phyloP scores from a whole-genome alignment of 2,797 vertebrate species.

The Monodelphis domestica region DNA sequence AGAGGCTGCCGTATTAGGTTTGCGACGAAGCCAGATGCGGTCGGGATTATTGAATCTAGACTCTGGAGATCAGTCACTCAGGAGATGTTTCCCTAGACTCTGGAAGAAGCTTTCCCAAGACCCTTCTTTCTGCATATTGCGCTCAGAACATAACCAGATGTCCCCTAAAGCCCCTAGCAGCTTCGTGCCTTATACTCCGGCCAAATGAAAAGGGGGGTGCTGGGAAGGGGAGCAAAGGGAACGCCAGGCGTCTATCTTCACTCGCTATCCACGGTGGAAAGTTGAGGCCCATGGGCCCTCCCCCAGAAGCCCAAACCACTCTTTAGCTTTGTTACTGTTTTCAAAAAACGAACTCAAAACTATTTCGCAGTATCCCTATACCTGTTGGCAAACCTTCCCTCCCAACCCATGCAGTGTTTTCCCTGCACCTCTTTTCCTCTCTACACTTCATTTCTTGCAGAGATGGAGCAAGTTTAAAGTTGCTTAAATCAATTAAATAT shows the following conservation, averaged over 20 bases:
- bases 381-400: neutral
- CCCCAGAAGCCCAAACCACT: neutral
- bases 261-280: neutral
- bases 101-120: conserved; percentile 70
- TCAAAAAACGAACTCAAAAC: neutral
- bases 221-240: neutral
- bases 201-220: conserved; percentile 40
- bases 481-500: neutral
- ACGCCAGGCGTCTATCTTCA: neutral
- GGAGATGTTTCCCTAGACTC: conserved; percentile 74
- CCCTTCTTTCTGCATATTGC: conserved; percentile 62
- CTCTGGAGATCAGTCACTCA: conserved; percentile 69
- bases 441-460: neutral
- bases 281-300: neutral
- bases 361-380: neutral
- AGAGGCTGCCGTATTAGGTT: conserved; percentile 79
- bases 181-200: neutral
- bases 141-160: conserved; percentile 66
- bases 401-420: neutral
- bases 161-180: conserved; percentile 43
- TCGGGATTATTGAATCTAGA: conserved; percentile 75
- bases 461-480: conserved; percentile 21
- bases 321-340: neutral
- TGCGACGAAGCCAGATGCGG: conserved; percentile 79
- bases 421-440: conserved; percentile 1